A percentile compares a stretch with the other conserved stretches of the same genome.
These are phyloP conservation scores for Corythornis vintsioides DNA, from an alignment of 2,113 vertebrate species.

Conservation along the genomic window DNA sequence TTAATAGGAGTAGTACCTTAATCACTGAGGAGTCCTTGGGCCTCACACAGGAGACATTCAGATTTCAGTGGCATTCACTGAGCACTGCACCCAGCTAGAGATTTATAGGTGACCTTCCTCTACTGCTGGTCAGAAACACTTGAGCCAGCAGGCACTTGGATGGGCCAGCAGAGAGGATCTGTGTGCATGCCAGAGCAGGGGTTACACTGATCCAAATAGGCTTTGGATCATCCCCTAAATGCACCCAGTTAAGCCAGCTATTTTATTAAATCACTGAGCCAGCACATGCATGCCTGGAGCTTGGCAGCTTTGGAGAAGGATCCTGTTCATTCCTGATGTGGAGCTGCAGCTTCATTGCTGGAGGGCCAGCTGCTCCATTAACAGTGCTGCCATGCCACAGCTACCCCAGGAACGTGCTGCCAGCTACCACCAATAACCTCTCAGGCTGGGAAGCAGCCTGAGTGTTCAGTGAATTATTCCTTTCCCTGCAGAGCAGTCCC, in stretches of 20 bases:
- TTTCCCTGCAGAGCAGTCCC: not conserved
- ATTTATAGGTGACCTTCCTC: not conserved
- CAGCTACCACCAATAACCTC: not conserved
- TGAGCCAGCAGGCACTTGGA: not conserved
- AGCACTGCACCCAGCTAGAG: not conserved
- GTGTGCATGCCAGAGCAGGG: fast-evolving
- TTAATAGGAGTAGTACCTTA: not conserved
- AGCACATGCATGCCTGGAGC: not conserved
- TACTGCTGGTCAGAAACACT: not conserved
- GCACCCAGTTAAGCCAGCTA: not conserved
- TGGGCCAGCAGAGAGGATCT: not conserved
- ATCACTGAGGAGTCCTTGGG: not conserved
- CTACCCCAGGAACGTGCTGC: not conserved
- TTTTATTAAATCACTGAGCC: not conserved
- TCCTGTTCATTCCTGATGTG: not conserved
- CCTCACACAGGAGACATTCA: not conserved
- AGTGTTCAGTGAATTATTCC: constrained; percentile 14
- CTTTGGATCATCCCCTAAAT: not conserved
- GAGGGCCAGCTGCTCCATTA: not conserved
- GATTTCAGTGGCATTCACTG: not conserved
- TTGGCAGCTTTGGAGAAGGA: not conserved
- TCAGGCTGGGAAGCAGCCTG: not conserved
- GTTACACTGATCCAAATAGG: not conserved
- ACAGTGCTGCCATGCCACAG: not conserved
- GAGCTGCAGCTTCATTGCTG: not conserved